phyloP scores from a whole-genome alignment of 92 coral and sea anemone species.

The Blastomussa wellsi region DNA sequence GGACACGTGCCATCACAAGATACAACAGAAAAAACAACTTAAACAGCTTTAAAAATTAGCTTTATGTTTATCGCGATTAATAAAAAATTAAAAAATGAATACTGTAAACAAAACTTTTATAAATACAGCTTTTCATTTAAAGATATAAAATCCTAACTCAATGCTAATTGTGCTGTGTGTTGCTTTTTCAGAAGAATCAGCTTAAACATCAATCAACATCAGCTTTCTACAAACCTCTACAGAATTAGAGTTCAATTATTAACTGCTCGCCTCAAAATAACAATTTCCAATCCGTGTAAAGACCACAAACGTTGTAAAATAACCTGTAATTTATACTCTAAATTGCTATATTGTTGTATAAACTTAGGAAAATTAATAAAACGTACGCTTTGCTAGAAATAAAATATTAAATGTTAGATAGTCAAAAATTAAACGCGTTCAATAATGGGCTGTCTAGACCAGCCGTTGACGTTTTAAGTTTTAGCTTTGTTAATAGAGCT shows the following conservation, averaged over 20 bases:
- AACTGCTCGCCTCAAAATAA: conserved; percentile 16
- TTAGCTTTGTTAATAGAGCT: conserved; percentile 16
- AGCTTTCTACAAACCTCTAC: conserved; percentile 39
- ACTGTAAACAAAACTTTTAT: not conserved
- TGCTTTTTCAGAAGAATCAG: conserved; percentile 36
- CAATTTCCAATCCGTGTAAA: conserved; percentile 19
- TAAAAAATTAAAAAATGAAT: not conserved
- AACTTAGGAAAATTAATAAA: conserved; percentile 18
- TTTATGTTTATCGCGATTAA: not conserved
- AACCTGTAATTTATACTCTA: conserved; percentile 36
- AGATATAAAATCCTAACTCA: conserved; percentile 11
- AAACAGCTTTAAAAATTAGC: too few species aligned
- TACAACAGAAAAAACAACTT: too few species aligned
- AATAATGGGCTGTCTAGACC: not conserved
- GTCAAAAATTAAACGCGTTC: not conserved
- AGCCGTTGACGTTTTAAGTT: not conserved
- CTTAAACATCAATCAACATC: conserved; percentile 26
- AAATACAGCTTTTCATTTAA: not conserved
- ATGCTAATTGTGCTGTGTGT: conserved; percentile 22
- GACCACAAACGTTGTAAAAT: conserved; percentile 41
- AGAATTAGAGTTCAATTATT: conserved; percentile 30
- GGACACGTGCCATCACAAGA: too few species aligned
- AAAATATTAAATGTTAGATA: conserved; percentile 20
- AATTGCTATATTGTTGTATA: conserved; percentile 33
- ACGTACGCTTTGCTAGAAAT: conserved; percentile 25